Conservation (phyloP, 2,113 vertebrate species). For the Leptobrachium leishanense region DNA sequence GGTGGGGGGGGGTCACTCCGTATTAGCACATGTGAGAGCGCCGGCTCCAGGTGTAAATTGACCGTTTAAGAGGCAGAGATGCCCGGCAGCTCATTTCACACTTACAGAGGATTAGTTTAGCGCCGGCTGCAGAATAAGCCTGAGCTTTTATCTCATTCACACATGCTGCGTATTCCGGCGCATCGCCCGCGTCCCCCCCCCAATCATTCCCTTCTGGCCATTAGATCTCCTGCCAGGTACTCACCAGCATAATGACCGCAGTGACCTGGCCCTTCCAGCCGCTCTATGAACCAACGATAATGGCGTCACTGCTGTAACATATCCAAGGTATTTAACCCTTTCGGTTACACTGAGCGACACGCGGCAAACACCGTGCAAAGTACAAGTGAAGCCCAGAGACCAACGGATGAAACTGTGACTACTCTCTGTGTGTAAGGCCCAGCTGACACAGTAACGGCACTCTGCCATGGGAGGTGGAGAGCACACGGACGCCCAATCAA, state of each 20-base stretch:
- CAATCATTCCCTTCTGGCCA: constrained; percentile 76
- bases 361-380: no score
- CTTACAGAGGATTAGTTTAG: constrained; percentile 82
- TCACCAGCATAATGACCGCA: neutral
- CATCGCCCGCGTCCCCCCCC: constrained; percentile 70
- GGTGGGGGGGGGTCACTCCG: no score
- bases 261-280: neutral
- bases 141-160: constrained; percentile 92
- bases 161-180: constrained; percentile 91
- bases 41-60: constrained; percentile 53
- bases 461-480: no score
- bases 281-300: neutral
- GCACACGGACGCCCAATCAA: no score
- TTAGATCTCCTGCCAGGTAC: neutral
- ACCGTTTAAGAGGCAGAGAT: constrained; percentile 58
- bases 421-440: no score
- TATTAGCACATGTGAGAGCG: neutral
- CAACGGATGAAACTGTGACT: no score
- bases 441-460: no score
- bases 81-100: constrained; percentile 77
- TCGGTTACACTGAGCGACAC: no score
- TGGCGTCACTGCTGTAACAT: neutral
- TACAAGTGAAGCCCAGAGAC: no score
- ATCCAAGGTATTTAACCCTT: neutral
- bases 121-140: constrained; percentile 76